These are phyloP conservation scores for Cryptotermes secundus DNA, from an alignment of 1,140 invertebrate genomes.

Conservation along the genomic window DNA sequence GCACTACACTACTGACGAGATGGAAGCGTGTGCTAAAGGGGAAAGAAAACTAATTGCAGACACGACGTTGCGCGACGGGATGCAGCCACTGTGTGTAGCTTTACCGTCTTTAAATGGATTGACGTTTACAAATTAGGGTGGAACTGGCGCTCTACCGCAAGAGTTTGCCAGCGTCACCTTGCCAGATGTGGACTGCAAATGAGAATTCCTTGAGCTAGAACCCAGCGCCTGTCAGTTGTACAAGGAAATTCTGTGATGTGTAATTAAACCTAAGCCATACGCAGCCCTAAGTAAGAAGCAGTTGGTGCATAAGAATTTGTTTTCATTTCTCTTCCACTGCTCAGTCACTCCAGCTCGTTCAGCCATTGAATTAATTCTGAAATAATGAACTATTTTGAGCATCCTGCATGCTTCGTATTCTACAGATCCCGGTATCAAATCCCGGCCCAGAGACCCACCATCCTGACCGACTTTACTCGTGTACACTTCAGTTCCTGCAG, in stretches of 20 bases:
- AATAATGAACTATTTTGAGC: too few relatives aligned
- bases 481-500: background rate
- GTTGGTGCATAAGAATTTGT: too few relatives aligned
- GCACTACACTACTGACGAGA: background rate
- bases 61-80: too few relatives aligned
- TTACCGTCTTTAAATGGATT: background rate
- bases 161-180: background rate
- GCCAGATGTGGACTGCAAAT: slow-evolving; percentile 4
- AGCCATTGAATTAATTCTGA: background rate
- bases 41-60: background rate
- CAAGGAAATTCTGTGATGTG: background rate
- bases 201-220: background rate
- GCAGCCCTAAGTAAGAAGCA: too few relatives aligned
- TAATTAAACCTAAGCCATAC: background rate
- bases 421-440: background rate
- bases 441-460: too few relatives aligned
- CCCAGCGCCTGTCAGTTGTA: background rate
- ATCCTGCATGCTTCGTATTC: background rate
- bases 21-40: background rate
- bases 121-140: slow-evolving; percentile 7
- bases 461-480: background rate
- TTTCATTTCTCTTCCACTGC: background rate
- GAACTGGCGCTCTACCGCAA: background rate
- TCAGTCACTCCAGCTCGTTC: background rate
- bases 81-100: background rate